A percentile compares a stretch with the other conserved stretches of the same genome.
Evolutionary conservation across 2,888 invertebrate species (phyloP).

Genomic region (Eretmocerus hayati): DNA sequence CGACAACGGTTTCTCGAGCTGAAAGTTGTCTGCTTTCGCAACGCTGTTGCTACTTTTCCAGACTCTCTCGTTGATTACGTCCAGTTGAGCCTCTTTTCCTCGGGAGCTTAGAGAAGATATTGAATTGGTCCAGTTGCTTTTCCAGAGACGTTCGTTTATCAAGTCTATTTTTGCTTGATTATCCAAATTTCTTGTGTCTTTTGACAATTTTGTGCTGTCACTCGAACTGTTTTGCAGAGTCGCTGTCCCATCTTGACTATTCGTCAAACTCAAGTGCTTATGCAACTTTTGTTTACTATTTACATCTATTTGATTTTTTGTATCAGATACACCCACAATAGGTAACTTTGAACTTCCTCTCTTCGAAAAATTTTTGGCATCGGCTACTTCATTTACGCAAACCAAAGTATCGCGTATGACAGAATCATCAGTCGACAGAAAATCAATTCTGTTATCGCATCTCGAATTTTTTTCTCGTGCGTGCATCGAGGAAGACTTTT

Average conservation of each 20-base stretch:
- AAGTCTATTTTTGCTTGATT: slow-evolving; percentile 35
- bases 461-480: slow-evolving; percentile 17
- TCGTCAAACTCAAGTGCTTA: slow-evolving; percentile 7
- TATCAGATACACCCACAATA: slow-evolving; percentile 8
- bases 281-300: slow-evolving; percentile 1
- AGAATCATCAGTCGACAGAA: background rate
- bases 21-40: background rate
- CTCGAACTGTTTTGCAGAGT: background rate
- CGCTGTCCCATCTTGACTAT: slow-evolving; percentile 6
- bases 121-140: slow-evolving; percentile 38
- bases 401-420: background rate
- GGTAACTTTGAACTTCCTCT: slow-evolving; percentile 15
- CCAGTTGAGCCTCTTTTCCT: slow-evolving; percentile 31
- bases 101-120: slow-evolving; percentile 13
- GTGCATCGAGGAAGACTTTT: slow-evolving; percentile 24
- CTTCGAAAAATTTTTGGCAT: slow-evolving; percentile 19
- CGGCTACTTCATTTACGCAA: slow-evolving; percentile 14
- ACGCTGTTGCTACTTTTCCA: slow-evolving; percentile 32
- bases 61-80: slow-evolving; percentile 40
- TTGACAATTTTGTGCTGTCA: slow-evolving; percentile 22
- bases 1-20: background rate
- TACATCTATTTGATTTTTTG: slow-evolving; percentile 18
- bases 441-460: too few relatives aligned
- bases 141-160: slow-evolving; percentile 42
- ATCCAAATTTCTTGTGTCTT: slow-evolving; percentile 16